These are phyloP conservation scores for Himantopus leucocephalus DNA, from an alignment of 2,113 vertebrate species.

Conservation along the genomic window DNA sequence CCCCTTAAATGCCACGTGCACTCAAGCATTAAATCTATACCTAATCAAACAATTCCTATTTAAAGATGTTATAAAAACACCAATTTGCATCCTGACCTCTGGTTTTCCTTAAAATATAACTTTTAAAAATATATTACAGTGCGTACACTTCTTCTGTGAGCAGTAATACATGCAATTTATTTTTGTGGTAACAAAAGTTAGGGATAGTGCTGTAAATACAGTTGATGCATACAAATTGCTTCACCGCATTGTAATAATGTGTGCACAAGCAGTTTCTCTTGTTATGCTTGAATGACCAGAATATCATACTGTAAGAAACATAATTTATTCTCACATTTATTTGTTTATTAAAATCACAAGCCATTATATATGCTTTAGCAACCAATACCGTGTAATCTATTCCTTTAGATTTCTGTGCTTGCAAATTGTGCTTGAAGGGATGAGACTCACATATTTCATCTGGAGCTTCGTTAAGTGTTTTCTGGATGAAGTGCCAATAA, in stretches of 20 bases:
- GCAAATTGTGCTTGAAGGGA: not conserved
- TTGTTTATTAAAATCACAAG: not conserved
- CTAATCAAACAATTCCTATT: not conserved
- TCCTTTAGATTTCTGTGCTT: not conserved
- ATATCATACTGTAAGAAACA: not conserved
- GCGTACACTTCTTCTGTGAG: not conserved
- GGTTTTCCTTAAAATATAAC: constrained; percentile 12
- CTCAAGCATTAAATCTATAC: not conserved
- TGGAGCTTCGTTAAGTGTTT: not conserved
- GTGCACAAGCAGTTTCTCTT: not conserved
- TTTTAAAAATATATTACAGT: constrained; percentile 19
- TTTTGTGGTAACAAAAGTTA: not conserved
- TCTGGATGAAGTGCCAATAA: not conserved
- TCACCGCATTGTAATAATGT: not conserved
- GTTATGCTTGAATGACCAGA: not conserved
- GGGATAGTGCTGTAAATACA: not conserved
- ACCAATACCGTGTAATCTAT: not conserved
- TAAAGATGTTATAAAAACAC: constrained; percentile 18
- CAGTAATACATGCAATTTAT: not conserved
- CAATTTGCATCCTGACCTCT: constrained; percentile 21
- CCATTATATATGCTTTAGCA: not conserved
- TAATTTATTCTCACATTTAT: not conserved
- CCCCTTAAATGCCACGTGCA: not conserved
- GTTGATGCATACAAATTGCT: not conserved
- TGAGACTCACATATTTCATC: not conserved